Base-by-base conservation (phyloP, 1,140 invertebrate species). In the Akabosia matsudoensis region DNA sequence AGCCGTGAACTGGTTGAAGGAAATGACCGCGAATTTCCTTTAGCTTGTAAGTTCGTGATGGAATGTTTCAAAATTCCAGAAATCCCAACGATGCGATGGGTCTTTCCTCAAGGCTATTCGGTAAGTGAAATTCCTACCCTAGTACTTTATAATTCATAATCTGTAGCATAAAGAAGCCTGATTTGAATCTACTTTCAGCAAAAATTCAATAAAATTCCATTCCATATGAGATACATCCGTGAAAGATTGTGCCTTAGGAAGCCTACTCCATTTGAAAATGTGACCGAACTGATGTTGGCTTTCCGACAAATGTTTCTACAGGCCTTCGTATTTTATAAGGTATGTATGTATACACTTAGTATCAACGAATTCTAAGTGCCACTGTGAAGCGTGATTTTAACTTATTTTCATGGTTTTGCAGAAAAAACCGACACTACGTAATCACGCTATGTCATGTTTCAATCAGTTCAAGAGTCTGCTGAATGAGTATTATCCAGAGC, bases 31-130 rank as follows among this genome's bases (percentile, higher is more conserved):
- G 67, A 79, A 18, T 75, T 75, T 24, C 16, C 34, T 16, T 26
- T 73, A 1, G 73, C 73, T 0, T 79, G 78, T 54, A 79, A 79
- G 70, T 79, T 79, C 22, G 18, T 77, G 28, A 61, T 73, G 26
- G 78, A 79, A 67, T 1, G 76, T n/a, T 77, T 73, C 70, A 72
- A 56, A 45, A 24, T 72, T 18, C 30, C 54, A 31, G 73, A 79
- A 67, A 77, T 72, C 37, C 26, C 37, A 1, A 54, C 45, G 0
- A 33, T 74, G 18, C 26, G 78, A 30, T 31, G 22, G 7, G 56
- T 31, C 26, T 79, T 71, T 77, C 64, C 56, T 18, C 24, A n/a
- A 7, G 3, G 51, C 7, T 79, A 77, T 64, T 13, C n/a, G 18
- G 78, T 79, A 77, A 72, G 33, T 79, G 37, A 22, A 34, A 33